phyloP scores from a whole-genome alignment of 2,113 vertebrate genomes.

The Neotoma lepida region DNA sequence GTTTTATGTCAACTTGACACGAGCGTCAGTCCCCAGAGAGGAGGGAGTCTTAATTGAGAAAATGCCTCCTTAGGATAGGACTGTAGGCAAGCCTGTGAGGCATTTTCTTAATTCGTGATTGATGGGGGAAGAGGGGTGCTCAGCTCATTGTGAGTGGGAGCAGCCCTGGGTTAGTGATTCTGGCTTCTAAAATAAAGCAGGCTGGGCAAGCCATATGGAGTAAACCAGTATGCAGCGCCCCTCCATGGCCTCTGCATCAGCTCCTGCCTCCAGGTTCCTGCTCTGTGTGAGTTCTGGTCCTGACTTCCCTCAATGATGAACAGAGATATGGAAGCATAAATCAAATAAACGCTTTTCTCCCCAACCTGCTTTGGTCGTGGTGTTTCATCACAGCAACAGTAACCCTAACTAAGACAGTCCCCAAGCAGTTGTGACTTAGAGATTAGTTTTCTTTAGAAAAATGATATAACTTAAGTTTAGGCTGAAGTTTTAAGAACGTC shows the following conservation, averaged over 20 bases:
- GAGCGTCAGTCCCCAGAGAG: background rate
- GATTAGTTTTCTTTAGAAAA: slow-evolving; percentile 55
- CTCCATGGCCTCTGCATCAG: background rate
- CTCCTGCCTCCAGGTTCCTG: background rate
- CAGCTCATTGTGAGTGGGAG: background rate
- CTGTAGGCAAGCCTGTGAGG: background rate
- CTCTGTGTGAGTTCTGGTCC: background rate
- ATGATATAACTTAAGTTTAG: background rate
- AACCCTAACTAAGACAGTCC: background rate
- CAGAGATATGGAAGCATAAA: too few species aligned
- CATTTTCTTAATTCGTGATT: background rate
- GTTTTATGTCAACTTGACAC: background rate
- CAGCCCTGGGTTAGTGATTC: background rate
- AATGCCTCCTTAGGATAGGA: background rate
- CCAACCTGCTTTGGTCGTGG: background rate
- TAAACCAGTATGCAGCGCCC: background rate
- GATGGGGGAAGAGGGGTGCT: background rate
- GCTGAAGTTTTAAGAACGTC: slow-evolving; percentile 32
- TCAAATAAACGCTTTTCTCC: background rate
- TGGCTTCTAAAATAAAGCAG: background rate
- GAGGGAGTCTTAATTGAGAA: background rate
- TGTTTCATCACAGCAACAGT: background rate
- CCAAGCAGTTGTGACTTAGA: slow-evolving; percentile 20
- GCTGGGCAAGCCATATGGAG: background rate
- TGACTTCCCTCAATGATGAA: background rate